These are phyloP conservation scores for Mugil cephalus DNA, from an alignment of 2,113 vertebrate species.

Conservation along the genomic window DNA sequence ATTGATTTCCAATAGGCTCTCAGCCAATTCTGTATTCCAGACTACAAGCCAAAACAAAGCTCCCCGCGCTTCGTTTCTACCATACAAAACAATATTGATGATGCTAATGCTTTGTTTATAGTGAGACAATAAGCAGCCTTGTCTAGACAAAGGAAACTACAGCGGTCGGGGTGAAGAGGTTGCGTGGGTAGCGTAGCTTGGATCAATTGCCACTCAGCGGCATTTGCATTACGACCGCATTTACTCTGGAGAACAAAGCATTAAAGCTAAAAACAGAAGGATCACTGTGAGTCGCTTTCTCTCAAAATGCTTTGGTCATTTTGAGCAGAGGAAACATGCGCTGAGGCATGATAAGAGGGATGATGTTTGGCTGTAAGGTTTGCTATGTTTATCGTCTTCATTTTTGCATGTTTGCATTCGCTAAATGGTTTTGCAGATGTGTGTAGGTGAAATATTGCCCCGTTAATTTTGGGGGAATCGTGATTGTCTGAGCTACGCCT, in stretches of 20 bases:
- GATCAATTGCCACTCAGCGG: conserved; percentile 48
- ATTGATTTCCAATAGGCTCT: conserved; percentile 63
- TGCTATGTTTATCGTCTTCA: not conserved
- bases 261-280: not conserved
- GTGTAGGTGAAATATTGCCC: too few species aligned
- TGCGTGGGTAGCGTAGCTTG: conserved; percentile 48
- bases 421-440: too few species aligned
- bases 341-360: not conserved
- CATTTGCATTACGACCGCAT: conserved; percentile 25
- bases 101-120: conserved; percentile 60
- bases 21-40: conserved; percentile 17
- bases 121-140: conserved; percentile 58
- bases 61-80: conserved; percentile 3
- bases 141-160: conserved; percentile 56
- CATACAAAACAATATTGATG: conserved; percentile 38
- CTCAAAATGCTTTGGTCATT: not conserved
- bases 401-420: too few species aligned
- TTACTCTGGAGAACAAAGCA: conserved; percentile 37
- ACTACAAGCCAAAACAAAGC: conserved; percentile 41
- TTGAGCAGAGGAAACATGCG: not conserved
- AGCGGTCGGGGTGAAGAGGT: conserved; percentile 63
- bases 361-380: not conserved
- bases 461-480: too few species aligned
- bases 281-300: not conserved
- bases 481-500: not conserved